Percentiles rank a stretch among this genome's conserved stretches.
phyloP scores from a whole-genome alignment of 2,113 vertebrate genomes.

The Vicugna pacos region DNA sequence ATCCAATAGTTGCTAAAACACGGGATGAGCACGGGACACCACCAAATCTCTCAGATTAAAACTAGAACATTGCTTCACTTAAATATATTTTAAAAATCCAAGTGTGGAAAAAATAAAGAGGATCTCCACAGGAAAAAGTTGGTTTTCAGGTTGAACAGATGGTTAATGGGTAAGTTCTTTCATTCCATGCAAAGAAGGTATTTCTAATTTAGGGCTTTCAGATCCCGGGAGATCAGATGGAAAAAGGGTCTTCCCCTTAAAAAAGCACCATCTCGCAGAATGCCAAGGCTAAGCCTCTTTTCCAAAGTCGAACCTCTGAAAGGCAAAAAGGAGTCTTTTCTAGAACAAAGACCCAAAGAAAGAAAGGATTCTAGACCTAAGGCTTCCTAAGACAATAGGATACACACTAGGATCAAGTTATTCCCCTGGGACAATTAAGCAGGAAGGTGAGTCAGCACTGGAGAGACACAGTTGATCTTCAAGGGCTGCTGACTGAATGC shows the following conservation, averaged over 20 bases:
- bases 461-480: background rate
- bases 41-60: background rate
- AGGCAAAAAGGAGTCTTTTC: background rate
- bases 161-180: background rate
- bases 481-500: background rate
- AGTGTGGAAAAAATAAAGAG: background rate
- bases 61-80: background rate
- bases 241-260: background rate
- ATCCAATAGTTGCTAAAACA: background rate
- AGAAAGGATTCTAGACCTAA: background rate
- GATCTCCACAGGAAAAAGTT: background rate
- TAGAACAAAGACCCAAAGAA: background rate
- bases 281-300: background rate
- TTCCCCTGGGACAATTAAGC: background rate
- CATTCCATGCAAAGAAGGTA: background rate
- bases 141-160: background rate
- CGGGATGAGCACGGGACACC: background rate
- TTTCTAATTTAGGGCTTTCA: background rate
- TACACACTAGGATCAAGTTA: too few relatives aligned
- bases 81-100: background rate
- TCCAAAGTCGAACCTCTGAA: background rate
- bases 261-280: background rate
- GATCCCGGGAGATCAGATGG: background rate
- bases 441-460: background rate
- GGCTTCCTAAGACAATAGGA: background rate